Percentiles rank a stretch among this genome's conserved stretches.
Evolutionary conservation across 2,888 invertebrate species (phyloP).

Genomic region (Drosophila atripex): DNA sequence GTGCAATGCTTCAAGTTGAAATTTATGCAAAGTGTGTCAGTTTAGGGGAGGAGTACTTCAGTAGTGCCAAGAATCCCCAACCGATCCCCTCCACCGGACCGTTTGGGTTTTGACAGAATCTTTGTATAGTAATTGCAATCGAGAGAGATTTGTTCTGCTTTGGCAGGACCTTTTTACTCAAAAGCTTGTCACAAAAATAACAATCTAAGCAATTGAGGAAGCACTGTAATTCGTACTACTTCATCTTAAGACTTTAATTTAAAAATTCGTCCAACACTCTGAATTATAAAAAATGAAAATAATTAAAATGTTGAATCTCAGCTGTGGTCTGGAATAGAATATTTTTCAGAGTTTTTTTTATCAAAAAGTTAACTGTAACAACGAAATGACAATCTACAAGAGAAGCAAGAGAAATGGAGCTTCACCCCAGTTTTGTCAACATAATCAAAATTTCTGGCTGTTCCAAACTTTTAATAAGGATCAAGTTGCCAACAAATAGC

Average conservation of each 20-base stretch:
- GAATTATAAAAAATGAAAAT: neutral
- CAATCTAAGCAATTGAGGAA: neutral
- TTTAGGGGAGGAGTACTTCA: constrained; percentile 41
- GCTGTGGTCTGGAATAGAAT: neutral
- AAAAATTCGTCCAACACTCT: neutral
- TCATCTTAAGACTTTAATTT: neutral
- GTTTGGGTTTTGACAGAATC: constrained; percentile 1
- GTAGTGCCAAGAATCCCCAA: neutral
- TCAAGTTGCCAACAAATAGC: constrained; percentile 36
- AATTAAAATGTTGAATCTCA: neutral
- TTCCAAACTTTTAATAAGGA: constrained; percentile 56
- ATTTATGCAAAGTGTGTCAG: constrained; percentile 72
- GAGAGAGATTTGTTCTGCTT: constrained; percentile 25
- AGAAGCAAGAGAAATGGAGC: constrained; percentile 14
- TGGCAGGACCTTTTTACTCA: constrained; percentile 30
- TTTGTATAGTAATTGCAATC: constrained; percentile 53
- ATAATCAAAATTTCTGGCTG: constrained; percentile 49
- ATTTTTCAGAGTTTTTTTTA: neutral
- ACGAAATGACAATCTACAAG: neutral
- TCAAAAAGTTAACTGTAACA: neutral
- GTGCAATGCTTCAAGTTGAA: constrained; percentile 70
- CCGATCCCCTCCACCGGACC: constrained; percentile 1
- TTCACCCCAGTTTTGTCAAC: constrained; percentile 46
- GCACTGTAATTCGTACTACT: neutral
- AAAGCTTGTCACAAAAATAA: constrained; percentile 20